Base-by-base conservation (phyloP, 2,888 invertebrate species). In the Cerceris ruficornis region DNA sequence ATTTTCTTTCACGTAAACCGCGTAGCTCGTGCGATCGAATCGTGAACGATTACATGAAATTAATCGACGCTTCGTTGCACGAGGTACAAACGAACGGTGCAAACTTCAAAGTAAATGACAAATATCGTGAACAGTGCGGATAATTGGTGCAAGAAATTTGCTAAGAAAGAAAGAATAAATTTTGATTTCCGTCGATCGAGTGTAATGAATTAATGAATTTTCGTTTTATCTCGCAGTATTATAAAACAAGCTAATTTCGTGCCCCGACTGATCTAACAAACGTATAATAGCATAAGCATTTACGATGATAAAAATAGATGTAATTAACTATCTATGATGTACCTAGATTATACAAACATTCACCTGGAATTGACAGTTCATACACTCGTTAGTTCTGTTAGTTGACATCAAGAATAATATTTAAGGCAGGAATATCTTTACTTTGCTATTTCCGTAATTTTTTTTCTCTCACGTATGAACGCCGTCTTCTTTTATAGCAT, bases 371-470 rank as follows among this genome's bases (percentile, higher is more conserved):
- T 83, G 73, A 81, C 75, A 80, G 75, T 81, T 74, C 77, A 66
- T 84, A 85, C 78, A 81, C 72, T 79, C 75, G 65, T 83, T 77
- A 76, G 57, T 86, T 82, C 66, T 76, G 80, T 77, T 77, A 83
- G 76, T 81, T 71, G 73, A 81, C 76, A 77, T 80, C 71, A 75
- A 82, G 80, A 87, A 58, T 74, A 73, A 81, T 77, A 77, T 82
- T 82, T 84, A 85, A 87, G 86, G 87, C 88, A 88, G 84, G 87
- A 85, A 88, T 86, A 86, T 79, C 71, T 83, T 85, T 78, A 81
- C 81, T 84, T 83, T 77, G 73, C 82, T 82, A 85, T 77, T 84
- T 74, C 72, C 14, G 28, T 81, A 69, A 80, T 77, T 82, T 80
- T 39, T 64, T 17, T 65, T 61, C 71, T 28, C 4, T 69, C 73